Base-by-base conservation (phyloP, 2,113 vertebrate species). In the Platysternon megacephalum region DNA sequence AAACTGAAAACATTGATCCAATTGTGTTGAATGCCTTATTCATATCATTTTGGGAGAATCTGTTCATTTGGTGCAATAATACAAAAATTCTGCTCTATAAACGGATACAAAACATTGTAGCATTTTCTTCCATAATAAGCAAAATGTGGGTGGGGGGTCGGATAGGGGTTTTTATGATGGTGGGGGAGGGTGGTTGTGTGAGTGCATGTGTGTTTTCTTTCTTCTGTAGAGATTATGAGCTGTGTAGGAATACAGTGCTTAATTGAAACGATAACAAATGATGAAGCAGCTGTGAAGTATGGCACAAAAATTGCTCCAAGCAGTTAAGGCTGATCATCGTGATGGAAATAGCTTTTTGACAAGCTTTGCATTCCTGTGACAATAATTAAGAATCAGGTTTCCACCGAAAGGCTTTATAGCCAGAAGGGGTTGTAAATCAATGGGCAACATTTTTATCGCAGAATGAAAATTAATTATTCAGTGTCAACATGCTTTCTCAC, bases 301-400 rank as follows among this genome's bases (percentile, higher is more conserved):
- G 89, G 52, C 91, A 93, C 97, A 89, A 92, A 96, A 96, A 91
- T 42, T 88, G 94, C 97, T 96, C 84, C 79, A 85, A 98, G 98
- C 98, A 92, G 97, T 97, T 96, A 98, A 97, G 92, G 96, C 97
- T 94, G 93, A 97, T 98, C 97, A 98, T 79, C 90, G 95, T 19
- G 98, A 98, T 97, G 98, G 97, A 98, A 98, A 98, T 95, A 93
- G 85, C 98, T 98, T 98, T 98, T 97, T 98, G 94, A 97, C 95
- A 95, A 97, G 95, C 96, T 95, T 97, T 93, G 95, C 96, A 89
- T 98, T 98, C 98, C 97, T 96, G 93, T 97, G 98, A 97, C 94
- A 92, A 98, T 98, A 98, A 98, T 98, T 98, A 98, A 98, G 98
- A 98, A 94, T 99, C 98, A 97, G 97, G 96, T 99, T 99, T 98